Percentiles rank a stretch among this genome's conserved stretches.
Conservation (phyloP, 1,140 invertebrate species). For the Solenopsis fugax region DNA sequence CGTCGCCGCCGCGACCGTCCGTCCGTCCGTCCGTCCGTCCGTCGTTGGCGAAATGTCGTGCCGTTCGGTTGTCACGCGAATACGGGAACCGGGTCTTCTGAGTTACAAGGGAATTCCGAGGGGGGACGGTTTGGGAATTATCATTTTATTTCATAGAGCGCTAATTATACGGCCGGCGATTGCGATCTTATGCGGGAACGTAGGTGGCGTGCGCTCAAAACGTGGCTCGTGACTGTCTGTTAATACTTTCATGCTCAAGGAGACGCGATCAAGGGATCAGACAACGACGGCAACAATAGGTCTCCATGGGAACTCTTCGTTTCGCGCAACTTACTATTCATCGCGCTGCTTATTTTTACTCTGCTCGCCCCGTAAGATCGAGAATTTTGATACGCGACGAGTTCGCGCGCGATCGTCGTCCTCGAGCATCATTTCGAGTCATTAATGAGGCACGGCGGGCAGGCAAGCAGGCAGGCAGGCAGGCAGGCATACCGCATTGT, state of each 20-base stretch:
- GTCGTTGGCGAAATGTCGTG: background rate
- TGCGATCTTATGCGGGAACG: constrained; percentile 41
- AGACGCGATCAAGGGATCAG: constrained; percentile 47
- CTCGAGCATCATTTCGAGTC: constrained; percentile 69
- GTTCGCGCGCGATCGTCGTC: constrained; percentile 55
- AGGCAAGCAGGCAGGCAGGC: background rate
- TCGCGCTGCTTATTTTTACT: constrained; percentile 42
- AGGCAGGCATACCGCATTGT: constrained; percentile 36
- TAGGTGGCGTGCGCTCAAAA: constrained; percentile 35
- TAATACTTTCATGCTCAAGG: constrained; percentile 49
- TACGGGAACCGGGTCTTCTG: background rate
- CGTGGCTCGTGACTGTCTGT: constrained; percentile 43
- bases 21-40: too few relatives aligned
- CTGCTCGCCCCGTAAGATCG: constrained; percentile 14
- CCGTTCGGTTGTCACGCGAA: constrained; percentile 11
- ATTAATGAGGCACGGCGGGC: constrained; percentile 69
- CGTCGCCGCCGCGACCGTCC: background rate
- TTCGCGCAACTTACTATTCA: constrained; percentile 52
- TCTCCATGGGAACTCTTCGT: constrained; percentile 54
- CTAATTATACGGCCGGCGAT: constrained; percentile 38
- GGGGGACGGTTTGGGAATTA: constrained; percentile 39
- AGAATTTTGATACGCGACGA: constrained; percentile 17
- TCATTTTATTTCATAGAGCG: constrained; percentile 24
- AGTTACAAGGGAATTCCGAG: background rate
- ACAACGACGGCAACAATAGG: constrained; percentile 51